phyloP scores from a whole-genome alignment of 2,888 invertebrate genomes.

The Chrysotoxum bicinctum region DNA sequence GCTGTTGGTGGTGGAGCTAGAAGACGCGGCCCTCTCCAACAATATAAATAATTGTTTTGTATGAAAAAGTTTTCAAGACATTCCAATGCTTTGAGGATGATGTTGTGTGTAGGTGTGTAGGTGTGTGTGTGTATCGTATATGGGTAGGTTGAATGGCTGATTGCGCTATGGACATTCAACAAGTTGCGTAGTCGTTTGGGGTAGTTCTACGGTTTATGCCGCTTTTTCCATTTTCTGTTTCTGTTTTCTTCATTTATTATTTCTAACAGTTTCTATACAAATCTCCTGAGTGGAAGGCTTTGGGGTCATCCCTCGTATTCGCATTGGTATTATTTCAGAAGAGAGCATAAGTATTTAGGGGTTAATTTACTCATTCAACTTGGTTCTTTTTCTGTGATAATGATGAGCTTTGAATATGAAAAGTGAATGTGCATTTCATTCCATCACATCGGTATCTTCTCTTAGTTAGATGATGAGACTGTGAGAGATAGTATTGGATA shows the following conservation, averaged over 20 bases:
- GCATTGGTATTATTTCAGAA: constrained; percentile 8
- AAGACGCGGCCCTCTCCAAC: background rate
- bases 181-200: constrained; percentile 67
- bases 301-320: background rate
- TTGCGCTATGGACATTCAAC: constrained; percentile 70
- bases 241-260: constrained; percentile 49
- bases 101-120: constrained; percentile 2
- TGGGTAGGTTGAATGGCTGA: constrained; percentile 68
- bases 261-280: constrained; percentile 46
- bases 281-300: constrained; percentile 5
- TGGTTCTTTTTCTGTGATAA: constrained; percentile 6
- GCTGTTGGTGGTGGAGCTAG: background rate
- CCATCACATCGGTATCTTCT: background rate
- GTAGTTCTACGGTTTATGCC: constrained; percentile 43
- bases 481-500: constrained; percentile 9
- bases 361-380: constrained; percentile 65
- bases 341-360: constrained; percentile 55
- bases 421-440: constrained; percentile 66
- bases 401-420: constrained; percentile 57
- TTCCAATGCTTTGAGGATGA: constrained; percentile 60
- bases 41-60: constrained; percentile 13
- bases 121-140: constrained; percentile 8
- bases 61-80: constrained; percentile 56
- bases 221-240: constrained; percentile 29
- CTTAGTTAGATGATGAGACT: background rate